phyloP scores from a whole-genome alignment of 2,797 vertebrate genomes.

The Sebastes trivittatus region DNA sequence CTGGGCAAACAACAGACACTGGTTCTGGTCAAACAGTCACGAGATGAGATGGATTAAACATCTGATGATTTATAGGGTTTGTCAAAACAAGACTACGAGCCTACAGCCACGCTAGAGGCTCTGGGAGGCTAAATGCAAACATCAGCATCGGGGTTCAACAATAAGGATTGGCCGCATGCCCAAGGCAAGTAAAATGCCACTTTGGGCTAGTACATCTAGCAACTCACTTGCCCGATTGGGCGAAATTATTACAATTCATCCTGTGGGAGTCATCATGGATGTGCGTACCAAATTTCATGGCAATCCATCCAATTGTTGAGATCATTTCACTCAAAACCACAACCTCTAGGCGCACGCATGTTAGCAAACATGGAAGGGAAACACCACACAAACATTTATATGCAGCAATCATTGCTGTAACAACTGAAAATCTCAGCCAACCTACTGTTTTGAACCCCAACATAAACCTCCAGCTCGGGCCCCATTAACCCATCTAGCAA shows the following conservation, averaged over 20 bases:
- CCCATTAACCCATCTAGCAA: constrained; percentile 69
- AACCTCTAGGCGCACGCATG: not conserved
- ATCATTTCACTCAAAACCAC: not conserved
- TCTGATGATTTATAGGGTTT: constrained; percentile 11
- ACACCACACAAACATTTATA: constrained; percentile 21
- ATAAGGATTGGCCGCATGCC: too few species aligned
- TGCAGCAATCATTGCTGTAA: constrained; percentile 40
- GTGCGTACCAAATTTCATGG: not conserved
- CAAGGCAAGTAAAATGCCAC: too few species aligned
- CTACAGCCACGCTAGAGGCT: not conserved
- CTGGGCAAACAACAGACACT: constrained; percentile 47
- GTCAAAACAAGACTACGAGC: not conserved
- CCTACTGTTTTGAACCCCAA: constrained; percentile 63
- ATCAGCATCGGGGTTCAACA: not conserved
- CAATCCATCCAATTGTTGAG: not conserved
- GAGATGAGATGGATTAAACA: constrained; percentile 39
- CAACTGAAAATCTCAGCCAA: constrained; percentile 51
- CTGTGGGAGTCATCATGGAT: not conserved
- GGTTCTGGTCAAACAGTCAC: constrained; percentile 37
- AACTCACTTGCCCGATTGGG: too few species aligned
- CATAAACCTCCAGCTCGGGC: constrained; percentile 52
- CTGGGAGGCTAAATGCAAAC: not conserved
- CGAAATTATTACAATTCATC: not conserved
- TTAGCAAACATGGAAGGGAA: not conserved
- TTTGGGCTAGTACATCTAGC: too few species aligned